Evolutionary conservation across 2,888 invertebrate genomes (phyloP), one percentile per base, ranked within the genome.

Genomic region (Unio pictorum): DNA sequence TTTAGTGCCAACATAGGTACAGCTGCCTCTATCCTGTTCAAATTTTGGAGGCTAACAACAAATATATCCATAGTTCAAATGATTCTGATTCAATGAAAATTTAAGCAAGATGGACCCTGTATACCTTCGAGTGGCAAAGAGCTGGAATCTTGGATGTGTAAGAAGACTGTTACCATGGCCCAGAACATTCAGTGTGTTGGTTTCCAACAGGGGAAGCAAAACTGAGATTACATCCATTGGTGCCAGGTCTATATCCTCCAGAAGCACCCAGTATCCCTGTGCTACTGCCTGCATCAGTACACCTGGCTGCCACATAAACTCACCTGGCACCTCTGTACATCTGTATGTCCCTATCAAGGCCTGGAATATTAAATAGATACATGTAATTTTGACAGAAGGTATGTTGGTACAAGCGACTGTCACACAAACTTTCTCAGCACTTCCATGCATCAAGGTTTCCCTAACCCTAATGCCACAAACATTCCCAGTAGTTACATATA

Each of bases 251-350:
- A 99, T 94, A 88, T 99, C 99, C 91, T 99, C 99, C 73, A 99
- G 91, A 4, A 99, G 91, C 45, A 99, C 90, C 98, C 99, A 99
- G 85, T 94, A 81, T 11, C 90, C 89, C 30, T 80, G 77, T 7
- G 78, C 80, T 30, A 89, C 87, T 93, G 95, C 91, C 75, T 87
- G 88, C 5, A 97, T 96, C 68, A 99, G 91, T 65, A 96, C 94
- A n/a, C 98, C 98, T 3, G 98, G 95, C 81, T 95, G 93, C 99
- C 99, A 99, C 28, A 96, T 91, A 91, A 99, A 99, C 90, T 99
- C 97, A 20, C 99, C 99, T 0, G 98, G 98, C 64, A 98, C 93
- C 88, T 98, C 98, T 0, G 99, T 98, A 87, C 98, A 99, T 79
- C 95, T 93, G 89, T 97, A 97, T 0, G 95, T 94, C 0, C 99